These are phyloP conservation scores for Neodiprion lecontei DNA, from an alignment of 1,140 invertebrate genomes.

Conservation along the genomic window DNA sequence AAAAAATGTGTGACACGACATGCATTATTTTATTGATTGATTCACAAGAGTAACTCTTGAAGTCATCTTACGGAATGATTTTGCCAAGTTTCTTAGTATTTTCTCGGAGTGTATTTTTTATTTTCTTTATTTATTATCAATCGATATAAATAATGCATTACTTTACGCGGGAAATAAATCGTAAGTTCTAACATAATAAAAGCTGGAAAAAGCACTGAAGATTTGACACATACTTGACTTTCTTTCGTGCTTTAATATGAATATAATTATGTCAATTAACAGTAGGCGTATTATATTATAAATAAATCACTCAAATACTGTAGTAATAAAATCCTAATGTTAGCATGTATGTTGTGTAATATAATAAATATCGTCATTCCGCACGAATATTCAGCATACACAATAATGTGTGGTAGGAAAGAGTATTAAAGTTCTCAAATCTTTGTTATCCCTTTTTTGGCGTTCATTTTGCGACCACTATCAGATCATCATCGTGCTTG, in stretches of 20 bases:
- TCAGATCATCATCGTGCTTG: background rate
- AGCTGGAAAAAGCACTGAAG: background rate
- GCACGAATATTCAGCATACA: background rate
- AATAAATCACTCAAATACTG: slow-evolving; percentile 21
- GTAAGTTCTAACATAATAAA: background rate
- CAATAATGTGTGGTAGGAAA: background rate
- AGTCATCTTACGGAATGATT: no score
- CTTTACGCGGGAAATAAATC: no score
- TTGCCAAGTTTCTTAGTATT: no score
- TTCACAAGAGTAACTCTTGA: no score
- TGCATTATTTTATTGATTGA: no score
- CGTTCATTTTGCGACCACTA: background rate
- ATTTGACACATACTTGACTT: background rate
- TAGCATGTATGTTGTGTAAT: background rate
- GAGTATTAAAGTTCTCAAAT: background rate
- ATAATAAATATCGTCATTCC: background rate
- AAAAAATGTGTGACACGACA: no score
- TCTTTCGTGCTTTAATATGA: background rate
- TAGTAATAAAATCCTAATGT: slow-evolving; percentile 16
- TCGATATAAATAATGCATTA: no score
- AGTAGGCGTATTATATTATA: slow-evolving; percentile 12
- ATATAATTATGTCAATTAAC: slow-evolving; percentile 1
- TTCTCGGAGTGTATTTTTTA: no score
- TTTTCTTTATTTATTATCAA: no score
- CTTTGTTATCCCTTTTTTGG: background rate